Base-by-base conservation (phyloP, 2,888 invertebrate genomes). In the Lasioglossum villosulum region DNA sequence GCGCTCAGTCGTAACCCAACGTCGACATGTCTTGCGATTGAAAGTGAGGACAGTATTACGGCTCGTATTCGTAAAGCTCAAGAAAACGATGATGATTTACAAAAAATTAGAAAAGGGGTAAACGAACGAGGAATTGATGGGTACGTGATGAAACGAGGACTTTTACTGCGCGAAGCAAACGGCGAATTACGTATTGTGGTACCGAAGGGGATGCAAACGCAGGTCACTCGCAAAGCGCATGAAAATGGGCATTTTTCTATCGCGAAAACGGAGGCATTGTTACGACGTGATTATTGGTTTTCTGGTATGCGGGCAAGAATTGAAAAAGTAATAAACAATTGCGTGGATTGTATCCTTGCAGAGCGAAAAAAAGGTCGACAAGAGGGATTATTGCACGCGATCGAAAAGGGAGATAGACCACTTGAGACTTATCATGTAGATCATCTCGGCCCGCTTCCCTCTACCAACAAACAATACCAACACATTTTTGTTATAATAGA, bases 1-100 rank as follows among this genome's bases (percentile, higher is more conserved):
- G 88, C 89, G 4, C 80, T 91, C n/a, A 91, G 91, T 48, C 56
- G 91, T 37, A 84, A 88, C 59, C 89, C 90, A 0, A 16, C 81
- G n/a, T 76, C 75, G 27, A 72, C 14, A 59, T 45, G 37, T 76
- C 23, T 73, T 56, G 45, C 27, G 5, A 39, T 39, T 23, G 75
- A 71, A 12, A 78, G 78, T 4, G 34, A 78, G 12, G 70, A 78
- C 1, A 73, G 75, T 0, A 23, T 63, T 8, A 63, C 63, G 30
- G 12, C 27, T 3, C 63, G 63, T 3, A 63, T 63, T 4, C 63
- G 10, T 2, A 63, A 27, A 63, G 63, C 63, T 0, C 63, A 63
- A 12, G 30, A 63, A 63, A n/a, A 12, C 63, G 30, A 63, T 16
- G 68, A 68, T 5, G 68, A 2, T 0, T 23, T 68, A 14, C 68